phyloP scores from a whole-genome alignment of 2,888 invertebrate species.

The Deroplatys truncata region DNA sequence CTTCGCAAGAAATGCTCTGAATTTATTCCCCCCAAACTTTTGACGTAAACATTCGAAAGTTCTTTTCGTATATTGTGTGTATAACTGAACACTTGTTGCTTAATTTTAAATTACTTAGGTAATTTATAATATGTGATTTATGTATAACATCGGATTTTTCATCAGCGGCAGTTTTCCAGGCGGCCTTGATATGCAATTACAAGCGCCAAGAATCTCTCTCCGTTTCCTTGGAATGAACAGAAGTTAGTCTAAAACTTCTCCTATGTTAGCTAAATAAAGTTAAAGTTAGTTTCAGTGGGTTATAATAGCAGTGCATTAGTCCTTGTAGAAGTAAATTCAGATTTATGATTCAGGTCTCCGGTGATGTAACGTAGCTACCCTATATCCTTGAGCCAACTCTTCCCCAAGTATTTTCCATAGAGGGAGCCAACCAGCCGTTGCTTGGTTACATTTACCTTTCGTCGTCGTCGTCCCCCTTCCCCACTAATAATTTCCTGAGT shows the following conservation, averaged over 20 bases:
- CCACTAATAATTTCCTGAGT: neutral
- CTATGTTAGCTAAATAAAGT: neutral
- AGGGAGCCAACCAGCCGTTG: neutral
- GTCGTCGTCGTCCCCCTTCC: neutral
- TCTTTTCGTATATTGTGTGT: too few species aligned
- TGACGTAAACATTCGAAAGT: too few species aligned
- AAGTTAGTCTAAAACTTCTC: neutral
- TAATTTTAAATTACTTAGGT: too few species aligned
- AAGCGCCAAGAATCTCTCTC: too few species aligned
- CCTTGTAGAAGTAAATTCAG: neutral
- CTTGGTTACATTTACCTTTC: neutral
- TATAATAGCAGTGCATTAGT: neutral
- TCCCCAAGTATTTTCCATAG: neutral
- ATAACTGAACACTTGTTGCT: too few species aligned
- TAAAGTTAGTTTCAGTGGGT: neutral
- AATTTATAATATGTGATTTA: too few species aligned
- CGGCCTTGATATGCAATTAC: too few species aligned
- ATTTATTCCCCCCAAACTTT: too few species aligned
- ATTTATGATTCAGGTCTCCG: neutral
- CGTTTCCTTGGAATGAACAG: neutral
- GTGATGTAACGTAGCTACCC: neutral
- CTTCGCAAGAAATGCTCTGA: too few species aligned
- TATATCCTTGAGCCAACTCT: neutral
- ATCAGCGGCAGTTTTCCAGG: too few species aligned
- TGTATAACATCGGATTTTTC: too few species aligned